Percentiles rank a stretch among this genome's conserved stretches.
These are phyloP conservation scores for Chiloscyllium punctatum DNA, from an alignment of 2,797 vertebrate species.

Conservation along the genomic window DNA sequence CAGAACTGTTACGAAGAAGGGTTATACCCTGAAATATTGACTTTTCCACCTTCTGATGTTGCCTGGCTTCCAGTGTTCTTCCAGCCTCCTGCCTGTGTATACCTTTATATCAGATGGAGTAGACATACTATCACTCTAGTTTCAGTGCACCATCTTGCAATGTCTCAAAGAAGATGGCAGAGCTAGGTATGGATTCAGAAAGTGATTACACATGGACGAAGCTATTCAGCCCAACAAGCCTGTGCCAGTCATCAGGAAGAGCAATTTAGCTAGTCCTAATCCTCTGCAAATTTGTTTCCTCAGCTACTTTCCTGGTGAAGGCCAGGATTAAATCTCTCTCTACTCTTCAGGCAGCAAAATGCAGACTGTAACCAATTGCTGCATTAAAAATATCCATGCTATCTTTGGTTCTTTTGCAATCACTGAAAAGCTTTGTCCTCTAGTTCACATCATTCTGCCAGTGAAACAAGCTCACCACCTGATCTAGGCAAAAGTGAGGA, in stretches of 20 bases:
- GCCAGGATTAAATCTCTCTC: background rate
- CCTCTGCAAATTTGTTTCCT: background rate
- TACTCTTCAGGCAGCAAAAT: background rate
- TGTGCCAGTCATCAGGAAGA: background rate
- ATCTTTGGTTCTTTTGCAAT: background rate
- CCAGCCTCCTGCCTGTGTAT: background rate
- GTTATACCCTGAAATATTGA: no score
- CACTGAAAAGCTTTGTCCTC: background rate
- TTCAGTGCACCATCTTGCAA: background rate
- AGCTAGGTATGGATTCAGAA: background rate
- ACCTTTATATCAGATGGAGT: background rate
- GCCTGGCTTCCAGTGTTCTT: no score
- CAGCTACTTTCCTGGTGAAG: background rate
- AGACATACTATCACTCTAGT: background rate
- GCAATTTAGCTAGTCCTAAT: background rate
- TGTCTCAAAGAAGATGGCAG: background rate
- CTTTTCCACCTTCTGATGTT: no score
- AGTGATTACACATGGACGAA: background rate
- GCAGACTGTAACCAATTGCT: background rate
- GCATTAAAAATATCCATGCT: background rate
- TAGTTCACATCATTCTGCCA: background rate
- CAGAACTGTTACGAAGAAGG: no score
- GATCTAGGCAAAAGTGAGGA: no score
- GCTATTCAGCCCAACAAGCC: background rate
- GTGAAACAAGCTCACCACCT: background rate